Percentiles rank a stretch among this genome's conserved stretches.
Conservation (phyloP, 2,888 invertebrate genomes). For the Lottia gigantea region DNA sequence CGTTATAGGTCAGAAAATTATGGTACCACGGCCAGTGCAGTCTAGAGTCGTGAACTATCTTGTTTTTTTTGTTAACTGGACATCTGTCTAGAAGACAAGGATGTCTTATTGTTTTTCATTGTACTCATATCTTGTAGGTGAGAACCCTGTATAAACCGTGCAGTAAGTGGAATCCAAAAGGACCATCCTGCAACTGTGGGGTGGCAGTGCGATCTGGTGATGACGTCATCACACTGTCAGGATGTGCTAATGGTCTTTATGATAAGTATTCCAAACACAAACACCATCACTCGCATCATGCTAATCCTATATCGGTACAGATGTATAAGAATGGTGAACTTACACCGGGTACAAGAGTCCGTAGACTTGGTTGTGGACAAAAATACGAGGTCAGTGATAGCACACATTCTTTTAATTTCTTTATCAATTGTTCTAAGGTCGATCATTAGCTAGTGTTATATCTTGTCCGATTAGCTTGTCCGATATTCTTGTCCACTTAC, state of each 20-base stretch:
- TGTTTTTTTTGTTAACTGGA: too few species aligned
- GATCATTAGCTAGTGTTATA: too few species aligned
- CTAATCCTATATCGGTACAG: slow-evolving; percentile 36
- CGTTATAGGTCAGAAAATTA: too few species aligned
- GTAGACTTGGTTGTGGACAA: slow-evolving; percentile 49
- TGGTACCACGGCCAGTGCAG: too few species aligned
- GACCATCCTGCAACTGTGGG: slow-evolving; percentile 48
- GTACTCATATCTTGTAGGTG: too few species aligned
- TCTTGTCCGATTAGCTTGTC: too few species aligned
- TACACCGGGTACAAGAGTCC: slow-evolving; percentile 44
- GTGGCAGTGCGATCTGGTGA: slow-evolving; percentile 51
- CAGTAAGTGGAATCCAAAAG: slow-evolving; percentile 11
- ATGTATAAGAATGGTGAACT: slow-evolving; percentile 51
- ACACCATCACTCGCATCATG: slow-evolving; percentile 27
- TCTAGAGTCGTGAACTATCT: too few species aligned
- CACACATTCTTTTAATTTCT: too few species aligned
- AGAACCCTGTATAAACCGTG: not conserved
- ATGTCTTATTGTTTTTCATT: too few species aligned
- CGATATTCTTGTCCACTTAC: too few species aligned
- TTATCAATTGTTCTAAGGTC: too few species aligned
- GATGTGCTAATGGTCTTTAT: slow-evolving; percentile 33
- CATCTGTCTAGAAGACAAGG: too few species aligned
- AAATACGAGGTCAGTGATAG: slow-evolving; percentile 44
- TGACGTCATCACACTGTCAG: slow-evolving; percentile 51
- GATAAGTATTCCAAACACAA: slow-evolving; percentile 7